Evolutionary conservation across 2,113 vertebrate genomes (phyloP), one percentile per base, ranked within the genome.

Genomic region (Crotalus viridis): DNA sequence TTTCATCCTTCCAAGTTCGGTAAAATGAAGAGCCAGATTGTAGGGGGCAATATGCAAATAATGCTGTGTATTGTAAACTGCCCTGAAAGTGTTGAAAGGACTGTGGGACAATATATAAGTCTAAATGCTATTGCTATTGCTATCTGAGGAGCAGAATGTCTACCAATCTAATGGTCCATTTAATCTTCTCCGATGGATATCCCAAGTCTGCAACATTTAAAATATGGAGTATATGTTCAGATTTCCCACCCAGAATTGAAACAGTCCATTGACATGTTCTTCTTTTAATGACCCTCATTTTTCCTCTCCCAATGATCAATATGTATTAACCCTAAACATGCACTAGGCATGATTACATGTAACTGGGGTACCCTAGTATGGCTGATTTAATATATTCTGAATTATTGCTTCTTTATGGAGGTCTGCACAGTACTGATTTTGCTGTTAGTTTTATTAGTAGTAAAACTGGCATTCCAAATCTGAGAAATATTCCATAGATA

Each of bases 361-460:
- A 90, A 28, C 57, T 51, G 61, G 46, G 26, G 28, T 69, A 61
- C 9, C 48, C 46, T 21, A 90, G 26, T 74, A n/a, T 28, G 26
- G 26, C 17, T 90, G 51, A 92, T 95, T 90, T 52, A 92, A 94
- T 94, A 93, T 43, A 91, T 48, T 94, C 91, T 91, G 10, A 22
- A 24, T 52, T 87, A 87, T 21, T 88, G 19, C 28, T 64, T 6
- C 51, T 61, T 52, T 52, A 39, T 87, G 43, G 28, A 87, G 21
- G 59, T 54, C n/a, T 74, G n/a, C 13, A 33, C 64, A 74, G n/a
- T 17, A 33, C 48, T 51, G 48, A 51, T 92, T 92, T 19, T 88
- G 39, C 59, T 21, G 9, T 26, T 26, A 33, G 1, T 74, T 74
- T 90, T 90, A 74, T 64, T 54, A 9, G 48, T 21, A 89, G 4